A percentile compares a stretch with the other conserved stretches of the same genome.
These are phyloP conservation scores for Seira sanloemensis DNA, from an alignment of 2,888 invertebrate species.

Conservation along the genomic window DNA sequence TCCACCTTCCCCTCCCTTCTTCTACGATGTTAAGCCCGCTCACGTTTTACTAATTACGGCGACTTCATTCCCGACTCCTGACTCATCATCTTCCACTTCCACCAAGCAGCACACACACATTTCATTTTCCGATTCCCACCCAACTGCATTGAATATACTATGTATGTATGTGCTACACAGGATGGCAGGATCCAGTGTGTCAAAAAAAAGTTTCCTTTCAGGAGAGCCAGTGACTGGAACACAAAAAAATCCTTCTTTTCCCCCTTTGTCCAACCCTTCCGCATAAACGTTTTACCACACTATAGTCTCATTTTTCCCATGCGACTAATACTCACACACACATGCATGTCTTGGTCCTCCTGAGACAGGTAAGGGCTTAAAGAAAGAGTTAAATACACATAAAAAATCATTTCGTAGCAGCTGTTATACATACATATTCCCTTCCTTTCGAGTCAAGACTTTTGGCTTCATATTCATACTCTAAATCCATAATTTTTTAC, in stretches of 20 bases:
- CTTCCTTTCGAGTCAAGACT: too few relatives aligned
- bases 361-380: neutral
- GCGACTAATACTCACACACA: too few relatives aligned
- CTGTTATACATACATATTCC: neutral
- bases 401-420: neutral
- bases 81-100: neutral
- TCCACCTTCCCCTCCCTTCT: too few relatives aligned
- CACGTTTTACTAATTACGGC: too few relatives aligned
- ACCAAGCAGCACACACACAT: neutral
- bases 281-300: neutral
- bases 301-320: too few relatives aligned
- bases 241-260: neutral
- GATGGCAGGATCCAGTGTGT: too few relatives aligned
- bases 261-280: neutral
- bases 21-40: too few relatives aligned
- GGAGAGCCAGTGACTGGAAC: neutral
- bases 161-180: too few relatives aligned
- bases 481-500: neutral
- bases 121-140: neutral
- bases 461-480: neutral
- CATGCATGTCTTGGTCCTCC: too few relatives aligned
- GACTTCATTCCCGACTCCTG: neutral
- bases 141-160: neutral
- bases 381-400: neutral
- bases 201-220: neutral